Evolutionary conservation across 1,140 invertebrate genomes (phyloP).

Genomic region (Drosophila pallidifrons): DNA sequence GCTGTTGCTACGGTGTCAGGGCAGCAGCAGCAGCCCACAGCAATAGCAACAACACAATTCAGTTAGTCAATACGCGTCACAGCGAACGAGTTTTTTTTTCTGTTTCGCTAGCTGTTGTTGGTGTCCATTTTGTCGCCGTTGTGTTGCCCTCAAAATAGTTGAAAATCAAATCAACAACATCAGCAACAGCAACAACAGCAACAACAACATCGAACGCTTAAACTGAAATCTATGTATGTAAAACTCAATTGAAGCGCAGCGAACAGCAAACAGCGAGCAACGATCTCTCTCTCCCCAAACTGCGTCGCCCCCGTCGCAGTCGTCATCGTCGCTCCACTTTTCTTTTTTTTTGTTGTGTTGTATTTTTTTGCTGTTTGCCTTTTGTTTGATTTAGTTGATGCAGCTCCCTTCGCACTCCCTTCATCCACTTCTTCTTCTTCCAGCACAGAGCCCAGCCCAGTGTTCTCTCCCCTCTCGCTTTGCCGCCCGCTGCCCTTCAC

Average conservation of each 20-base stretch:
- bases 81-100: slow-evolving; percentile 57
- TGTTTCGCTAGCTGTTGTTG: slow-evolving; percentile 52
- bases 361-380: slow-evolving; percentile 64
- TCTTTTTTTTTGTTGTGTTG: slow-evolving; percentile 14
- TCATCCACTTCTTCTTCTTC: not conserved
- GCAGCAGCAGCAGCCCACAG: slow-evolving; percentile 34
- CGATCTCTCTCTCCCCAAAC: slow-evolving; percentile 11
- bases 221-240: slow-evolving; percentile 70
- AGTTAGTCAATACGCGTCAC: slow-evolving; percentile 54
- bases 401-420: slow-evolving; percentile 38
- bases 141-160: slow-evolving; percentile 73
- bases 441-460: slow-evolving; percentile 11
- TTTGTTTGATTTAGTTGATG: slow-evolving; percentile 80
- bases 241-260: slow-evolving; percentile 79
- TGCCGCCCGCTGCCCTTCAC: not conserved
- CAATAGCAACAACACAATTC: slow-evolving; percentile 51
- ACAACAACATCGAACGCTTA: slow-evolving; percentile 16
- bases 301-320: slow-evolving; percentile 2
- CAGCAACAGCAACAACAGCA: slow-evolving; percentile 34
- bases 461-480: not conserved
- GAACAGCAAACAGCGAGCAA: not conserved
- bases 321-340: slow-evolving; percentile 34
- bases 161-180: slow-evolving; percentile 76
- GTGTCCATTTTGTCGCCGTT: slow-evolving; percentile 75
- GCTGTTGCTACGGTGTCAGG: slow-evolving; percentile 65